These are phyloP conservation scores for Maconellicoccus hirsutus DNA, from an alignment of 1,140 invertebrate species.

Conservation along the genomic window DNA sequence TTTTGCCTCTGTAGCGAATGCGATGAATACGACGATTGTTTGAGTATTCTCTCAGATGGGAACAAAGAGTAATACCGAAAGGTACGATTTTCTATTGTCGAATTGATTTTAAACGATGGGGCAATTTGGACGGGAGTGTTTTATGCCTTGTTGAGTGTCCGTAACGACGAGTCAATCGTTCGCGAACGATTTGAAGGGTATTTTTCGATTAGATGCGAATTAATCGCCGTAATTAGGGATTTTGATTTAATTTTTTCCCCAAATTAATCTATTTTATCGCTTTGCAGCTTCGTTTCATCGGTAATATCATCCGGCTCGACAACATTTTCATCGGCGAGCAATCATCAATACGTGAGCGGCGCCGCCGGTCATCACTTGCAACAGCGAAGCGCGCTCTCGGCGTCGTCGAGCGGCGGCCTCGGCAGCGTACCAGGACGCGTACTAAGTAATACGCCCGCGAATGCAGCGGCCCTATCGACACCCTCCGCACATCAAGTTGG, in stretches of 20 bases:
- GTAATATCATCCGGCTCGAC: not conserved
- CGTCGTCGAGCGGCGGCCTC: not conserved
- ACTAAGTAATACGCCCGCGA: not conserved
- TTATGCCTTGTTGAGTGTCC: too few species aligned
- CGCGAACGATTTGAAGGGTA: too few species aligned
- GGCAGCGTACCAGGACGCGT: not conserved
- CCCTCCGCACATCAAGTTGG: not conserved
- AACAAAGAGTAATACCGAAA: constrained; percentile 10
- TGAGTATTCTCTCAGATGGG: constrained; percentile 3
- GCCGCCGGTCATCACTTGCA: not conserved
- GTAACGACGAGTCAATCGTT: too few species aligned
- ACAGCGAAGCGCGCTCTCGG: not conserved
- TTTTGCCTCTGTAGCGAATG: not conserved
- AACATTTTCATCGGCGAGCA: not conserved
- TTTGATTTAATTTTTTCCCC: not conserved
- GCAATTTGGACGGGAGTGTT: too few species aligned
- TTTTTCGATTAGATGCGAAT: too few species aligned
- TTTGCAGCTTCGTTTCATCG: constrained; percentile 1
- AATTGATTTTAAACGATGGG: not conserved
- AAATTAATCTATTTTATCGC: too few species aligned
- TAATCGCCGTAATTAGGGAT: too few species aligned
- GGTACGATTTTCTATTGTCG: not conserved
- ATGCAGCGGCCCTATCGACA: not conserved
- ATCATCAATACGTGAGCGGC: not conserved
- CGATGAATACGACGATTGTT: not conserved